These are phyloP conservation scores for Mycetomoellerius zeteki DNA, from an alignment of 1,140 invertebrate genomes.

Conservation along the genomic window DNA sequence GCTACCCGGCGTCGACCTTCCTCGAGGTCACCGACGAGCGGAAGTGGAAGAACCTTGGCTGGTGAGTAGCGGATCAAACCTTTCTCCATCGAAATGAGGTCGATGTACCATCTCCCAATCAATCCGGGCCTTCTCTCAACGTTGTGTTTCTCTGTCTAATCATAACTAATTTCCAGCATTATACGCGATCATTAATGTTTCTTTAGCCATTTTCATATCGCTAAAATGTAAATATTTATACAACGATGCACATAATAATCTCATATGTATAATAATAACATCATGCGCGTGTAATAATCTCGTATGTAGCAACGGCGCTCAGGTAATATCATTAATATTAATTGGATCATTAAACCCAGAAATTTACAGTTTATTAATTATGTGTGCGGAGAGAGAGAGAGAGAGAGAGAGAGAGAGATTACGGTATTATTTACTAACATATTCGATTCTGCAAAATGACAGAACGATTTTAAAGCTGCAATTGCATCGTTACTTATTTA, in stretches of 20 bases:
- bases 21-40: conserved; percentile 83
- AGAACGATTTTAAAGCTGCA: neutral
- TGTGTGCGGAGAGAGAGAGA: too few relatives aligned
- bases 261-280: neutral
- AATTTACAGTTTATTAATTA: conserved; percentile 15
- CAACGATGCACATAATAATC: neutral
- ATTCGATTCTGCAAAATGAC: neutral
- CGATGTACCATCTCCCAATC: conserved; percentile 4
- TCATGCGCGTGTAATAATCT: neutral
- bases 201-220: neutral
- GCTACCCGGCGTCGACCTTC: conserved; percentile 83
- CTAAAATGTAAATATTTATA: neutral
- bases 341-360: conserved; percentile 3
- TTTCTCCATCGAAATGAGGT: conserved; percentile 26
- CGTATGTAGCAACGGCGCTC: too few relatives aligned
- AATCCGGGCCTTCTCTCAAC: neutral
- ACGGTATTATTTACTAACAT: neutral
- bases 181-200: neutral
- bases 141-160: neutral
- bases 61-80: conserved; percentile 77
- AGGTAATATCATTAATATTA: conserved; percentile 3
- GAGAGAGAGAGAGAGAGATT: too few relatives aligned
- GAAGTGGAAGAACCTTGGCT: conserved; percentile 84
- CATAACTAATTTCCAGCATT: neutral
- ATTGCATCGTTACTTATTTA: conserved; percentile 1